Conservation (phyloP, 2,888 invertebrate genomes). For the Pimpla rufipes region DNA sequence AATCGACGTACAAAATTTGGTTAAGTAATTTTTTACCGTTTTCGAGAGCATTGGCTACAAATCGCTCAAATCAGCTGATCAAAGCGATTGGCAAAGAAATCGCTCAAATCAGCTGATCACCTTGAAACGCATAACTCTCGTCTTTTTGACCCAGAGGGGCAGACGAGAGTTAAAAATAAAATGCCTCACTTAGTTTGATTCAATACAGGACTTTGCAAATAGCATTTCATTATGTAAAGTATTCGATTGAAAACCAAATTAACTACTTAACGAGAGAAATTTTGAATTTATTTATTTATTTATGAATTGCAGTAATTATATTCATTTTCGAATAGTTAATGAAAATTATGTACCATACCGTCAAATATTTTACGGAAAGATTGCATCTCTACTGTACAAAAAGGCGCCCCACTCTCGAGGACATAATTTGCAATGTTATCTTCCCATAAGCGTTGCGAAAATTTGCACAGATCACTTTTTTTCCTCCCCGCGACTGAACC, state of each 20-base stretch:
- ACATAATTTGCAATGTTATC: slow-evolving; percentile 19
- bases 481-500: background rate
- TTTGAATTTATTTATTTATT: no score
- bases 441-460: background rate
- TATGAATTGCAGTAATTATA: background rate
- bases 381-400: slow-evolving; percentile 30
- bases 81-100: no score
- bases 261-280: background rate
- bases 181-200: no score
- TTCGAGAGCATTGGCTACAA: no score
- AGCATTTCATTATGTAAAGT: background rate
- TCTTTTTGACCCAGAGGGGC: no score
- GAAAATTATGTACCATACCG: background rate
- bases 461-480: background rate
- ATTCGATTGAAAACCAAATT: background rate
- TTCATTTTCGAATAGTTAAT: background rate
- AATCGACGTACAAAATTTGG: no score
- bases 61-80: no score
- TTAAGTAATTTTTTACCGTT: no score
- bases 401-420: slow-evolving; percentile 7
- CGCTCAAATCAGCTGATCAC: no score
- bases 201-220: no score
- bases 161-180: no score
- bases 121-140: no score
- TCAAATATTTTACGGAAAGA: slow-evolving; percentile 36